A percentile compares a stretch with the other conserved stretches of the same genome.
phyloP scores from a whole-genome alignment of 2,888 invertebrate species.

The Vannuccia rotundouncinata region DNA sequence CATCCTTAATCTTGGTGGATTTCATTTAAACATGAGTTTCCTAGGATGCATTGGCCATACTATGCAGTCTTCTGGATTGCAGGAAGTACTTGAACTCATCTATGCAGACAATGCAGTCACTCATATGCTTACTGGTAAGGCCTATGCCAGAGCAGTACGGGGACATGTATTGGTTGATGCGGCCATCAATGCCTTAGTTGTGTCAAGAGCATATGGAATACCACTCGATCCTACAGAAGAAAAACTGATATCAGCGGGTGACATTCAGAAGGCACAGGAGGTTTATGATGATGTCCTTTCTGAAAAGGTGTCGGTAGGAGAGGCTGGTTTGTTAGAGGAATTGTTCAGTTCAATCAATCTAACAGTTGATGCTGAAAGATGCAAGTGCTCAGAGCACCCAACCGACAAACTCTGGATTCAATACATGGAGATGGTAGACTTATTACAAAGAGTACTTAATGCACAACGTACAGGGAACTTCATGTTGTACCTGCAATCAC shows the following conservation, averaged over 20 bases:
- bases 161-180: slow-evolving; percentile 43
- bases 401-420: slow-evolving; percentile 42
- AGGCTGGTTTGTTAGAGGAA: too few relatives aligned
- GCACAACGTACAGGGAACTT: slow-evolving; percentile 38
- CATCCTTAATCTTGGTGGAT: slow-evolving; percentile 42
- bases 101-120: slow-evolving; percentile 43
- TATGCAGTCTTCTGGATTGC: slow-evolving; percentile 43
- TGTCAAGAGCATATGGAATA: not conserved
- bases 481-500: not conserved
- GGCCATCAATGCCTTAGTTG: slow-evolving; percentile 37
- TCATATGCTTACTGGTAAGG: slow-evolving; percentile 45
- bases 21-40: slow-evolving; percentile 44
- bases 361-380: not conserved
- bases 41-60: slow-evolving; percentile 43
- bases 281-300: not conserved
- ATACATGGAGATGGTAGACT: slow-evolving; percentile 43
- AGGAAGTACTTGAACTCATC: slow-evolving; percentile 43
- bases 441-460: slow-evolving; percentile 42
- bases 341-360: not conserved
- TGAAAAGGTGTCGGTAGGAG: too few relatives aligned
- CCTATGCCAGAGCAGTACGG: slow-evolving; percentile 42
- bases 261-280: not conserved
- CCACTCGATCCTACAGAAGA: not conserved
- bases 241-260: not conserved
- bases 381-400: not conserved